A percentile compares a stretch with the other conserved stretches of the same genome.
Evolutionary conservation across 2,888 invertebrate species (phyloP).

Genomic region (Orgyia antiqua): DNA sequence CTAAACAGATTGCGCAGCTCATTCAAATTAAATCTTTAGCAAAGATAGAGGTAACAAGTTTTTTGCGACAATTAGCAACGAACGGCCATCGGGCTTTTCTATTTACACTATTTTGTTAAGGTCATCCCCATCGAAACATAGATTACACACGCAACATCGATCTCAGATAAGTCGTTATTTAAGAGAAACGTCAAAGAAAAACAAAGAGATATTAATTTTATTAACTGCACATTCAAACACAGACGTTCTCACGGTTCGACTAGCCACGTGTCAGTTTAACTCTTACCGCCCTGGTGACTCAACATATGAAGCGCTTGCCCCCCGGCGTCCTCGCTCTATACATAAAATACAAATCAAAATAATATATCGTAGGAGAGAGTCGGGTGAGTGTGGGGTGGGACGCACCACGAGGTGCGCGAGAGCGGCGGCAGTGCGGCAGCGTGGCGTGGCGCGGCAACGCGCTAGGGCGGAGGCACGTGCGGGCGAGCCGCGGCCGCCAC

Average conservation of each 20-base stretch:
- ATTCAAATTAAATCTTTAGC: slow-evolving; percentile 77
- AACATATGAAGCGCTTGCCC: slow-evolving; percentile 93
- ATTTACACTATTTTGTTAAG: slow-evolving; percentile 71
- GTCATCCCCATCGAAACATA: slow-evolving; percentile 77
- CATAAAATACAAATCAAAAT: slow-evolving; percentile 79
- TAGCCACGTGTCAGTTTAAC: slow-evolving; percentile 73
- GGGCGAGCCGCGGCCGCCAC: slow-evolving; percentile 24
- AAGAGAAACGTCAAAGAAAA: slow-evolving; percentile 78
- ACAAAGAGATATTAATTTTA: slow-evolving; percentile 71
- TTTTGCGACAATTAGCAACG: slow-evolving; percentile 78
- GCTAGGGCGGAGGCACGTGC: slow-evolving; percentile 31
- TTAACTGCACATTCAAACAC: slow-evolving; percentile 77
- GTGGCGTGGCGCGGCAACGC: slow-evolving; percentile 29
- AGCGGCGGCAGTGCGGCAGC: slow-evolving; percentile 35
- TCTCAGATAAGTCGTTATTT: slow-evolving; percentile 74
- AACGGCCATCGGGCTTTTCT: slow-evolving; percentile 77
- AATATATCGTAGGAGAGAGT: slow-evolving; percentile 76
- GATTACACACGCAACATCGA: slow-evolving; percentile 77
- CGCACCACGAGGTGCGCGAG: slow-evolving; percentile 40
- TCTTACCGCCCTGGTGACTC: slow-evolving; percentile 97
- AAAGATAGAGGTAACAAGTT: slow-evolving; percentile 72
- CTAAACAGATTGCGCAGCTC: slow-evolving; percentile 78
- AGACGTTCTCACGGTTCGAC: slow-evolving; percentile 76
- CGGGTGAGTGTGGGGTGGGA: slow-evolving; percentile 59
- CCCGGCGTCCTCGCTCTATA: slow-evolving; percentile 95